These are phyloP conservation scores for Cybosia mesomella DNA, from an alignment of 2,888 invertebrate species.

Conservation along the genomic window DNA sequence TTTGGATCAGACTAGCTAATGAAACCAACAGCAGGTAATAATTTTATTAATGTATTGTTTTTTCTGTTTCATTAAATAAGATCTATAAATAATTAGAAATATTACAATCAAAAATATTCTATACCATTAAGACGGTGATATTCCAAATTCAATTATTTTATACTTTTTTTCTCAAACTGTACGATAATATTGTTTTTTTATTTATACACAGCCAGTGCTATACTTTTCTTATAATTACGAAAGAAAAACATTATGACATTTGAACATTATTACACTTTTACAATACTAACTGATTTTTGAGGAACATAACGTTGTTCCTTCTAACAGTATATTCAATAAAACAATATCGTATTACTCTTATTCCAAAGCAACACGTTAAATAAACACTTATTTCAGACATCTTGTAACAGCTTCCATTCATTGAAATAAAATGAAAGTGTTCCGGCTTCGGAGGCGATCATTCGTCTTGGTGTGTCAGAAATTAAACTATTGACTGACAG, in stretches of 20 bases:
- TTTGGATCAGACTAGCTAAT: not conserved
- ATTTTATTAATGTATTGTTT: not conserved
- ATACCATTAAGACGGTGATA: no score
- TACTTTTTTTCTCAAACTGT: no score
- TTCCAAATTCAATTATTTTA: not conserved
- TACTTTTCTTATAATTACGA: not conserved
- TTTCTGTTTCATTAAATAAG: not conserved
- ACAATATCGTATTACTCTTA: conserved; percentile 10
- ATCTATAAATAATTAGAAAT: not conserved
- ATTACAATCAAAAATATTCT: not conserved
- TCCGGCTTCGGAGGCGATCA: conserved; percentile 40
- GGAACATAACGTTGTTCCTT: not conserved
- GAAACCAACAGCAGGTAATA: no score
- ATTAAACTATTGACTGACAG: conserved; percentile 51
- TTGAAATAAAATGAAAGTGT: conserved; percentile 53
- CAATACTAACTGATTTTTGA: not conserved
- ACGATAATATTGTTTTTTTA: not conserved
- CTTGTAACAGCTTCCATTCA: conserved; percentile 33
- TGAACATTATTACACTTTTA: not conserved
- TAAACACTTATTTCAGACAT: conserved; percentile 18
- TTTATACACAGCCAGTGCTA: not conserved
- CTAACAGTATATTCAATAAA: not conserved
- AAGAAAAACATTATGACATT: not conserved
- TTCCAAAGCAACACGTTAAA: conserved; percentile 12
- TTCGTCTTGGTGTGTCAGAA: conserved; percentile 55